phyloP scores from a whole-genome alignment of 2,888 invertebrate species.

The Chalcosyrphus nemorum region DNA sequence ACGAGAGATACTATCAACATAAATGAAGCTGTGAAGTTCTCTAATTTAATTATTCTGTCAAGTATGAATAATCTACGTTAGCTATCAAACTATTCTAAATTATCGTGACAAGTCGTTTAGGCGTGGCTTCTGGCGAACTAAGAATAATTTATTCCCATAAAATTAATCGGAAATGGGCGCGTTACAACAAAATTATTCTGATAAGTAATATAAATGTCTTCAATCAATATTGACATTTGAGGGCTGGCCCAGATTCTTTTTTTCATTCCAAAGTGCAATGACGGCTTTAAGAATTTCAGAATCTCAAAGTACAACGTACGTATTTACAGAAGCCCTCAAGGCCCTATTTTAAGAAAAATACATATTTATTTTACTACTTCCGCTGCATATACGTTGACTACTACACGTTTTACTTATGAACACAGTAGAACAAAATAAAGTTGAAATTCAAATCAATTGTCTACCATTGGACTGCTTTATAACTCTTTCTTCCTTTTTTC shows the following conservation, averaged over 20 bases:
- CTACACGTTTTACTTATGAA: neutral
- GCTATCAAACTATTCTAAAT: too few species aligned
- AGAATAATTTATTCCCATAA: neutral
- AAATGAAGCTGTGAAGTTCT: too few species aligned
- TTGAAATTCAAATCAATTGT: too few species aligned
- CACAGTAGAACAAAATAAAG: too few species aligned
- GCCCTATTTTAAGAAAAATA: neutral
- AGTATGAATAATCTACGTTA: too few species aligned
- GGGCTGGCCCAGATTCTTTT: neutral
- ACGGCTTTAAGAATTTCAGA: neutral
- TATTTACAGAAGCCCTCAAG: neutral
- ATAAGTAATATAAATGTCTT: too few species aligned
- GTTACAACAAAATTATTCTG: too few species aligned
- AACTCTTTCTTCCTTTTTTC: neutral
- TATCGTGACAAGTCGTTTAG: too few species aligned
- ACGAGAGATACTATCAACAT: too few species aligned
- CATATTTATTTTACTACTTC: neutral
- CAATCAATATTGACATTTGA: constrained; percentile 4
- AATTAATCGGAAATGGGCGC: neutral
- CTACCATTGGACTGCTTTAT: too few species aligned
- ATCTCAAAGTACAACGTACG: neutral
- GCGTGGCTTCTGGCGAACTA: too few species aligned
- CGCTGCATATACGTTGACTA: neutral
- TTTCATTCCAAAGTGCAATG: neutral
- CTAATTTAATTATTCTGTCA: too few species aligned